Evolutionary conservation across 2,113 vertebrate genomes (phyloP), one percentile per base, ranked within the genome.

Genomic region (Polypterus senegalus): DNA sequence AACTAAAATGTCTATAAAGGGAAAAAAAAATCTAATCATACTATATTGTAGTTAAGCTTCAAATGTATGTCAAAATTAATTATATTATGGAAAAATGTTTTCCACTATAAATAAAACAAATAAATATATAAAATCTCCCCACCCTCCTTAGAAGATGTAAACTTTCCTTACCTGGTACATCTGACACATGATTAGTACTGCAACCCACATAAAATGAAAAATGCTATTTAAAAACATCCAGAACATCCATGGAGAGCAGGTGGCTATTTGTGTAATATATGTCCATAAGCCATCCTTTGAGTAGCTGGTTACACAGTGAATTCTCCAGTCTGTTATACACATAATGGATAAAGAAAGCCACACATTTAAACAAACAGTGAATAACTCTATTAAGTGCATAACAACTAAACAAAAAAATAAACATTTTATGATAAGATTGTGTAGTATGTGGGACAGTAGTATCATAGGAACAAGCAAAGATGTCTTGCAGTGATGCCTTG

Each of bases 171-270:
- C 96, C 94, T 99, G 96, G 77, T 99, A 98, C 80, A 99, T 91
- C 76, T 99, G 96, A 87, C 95, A 99, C 95, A 99, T 95, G 77
- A 99, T 95, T 71, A 99, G 86, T 58, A 99, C 93, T 4, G 92
- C 93, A 66, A 99, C 96, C 96, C 96, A 99, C 92, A 97, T 91
- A 74, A 99, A 94, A 79, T 99, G 96, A 80, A 99, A 99, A 63
- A 97, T 63, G 70, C 96, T 99, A 81, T 99, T 99, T 55, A 99
- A 78, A 76, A 99, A 99, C 96, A 99, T 99, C 96, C 96, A 99
- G 72, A 99, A 98, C 89, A 99, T 96, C 96, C 96, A 99, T 0
- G 96, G 93, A 2, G 96, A 99, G 75, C 93, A 99, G 48, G 93
- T 92, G 62, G 95, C 94, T 58, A 99, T 97, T 71, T 99, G 92